Conservation (phyloP, 2,797 vertebrate genomes). For the Phataginus tetradactyla region DNA sequence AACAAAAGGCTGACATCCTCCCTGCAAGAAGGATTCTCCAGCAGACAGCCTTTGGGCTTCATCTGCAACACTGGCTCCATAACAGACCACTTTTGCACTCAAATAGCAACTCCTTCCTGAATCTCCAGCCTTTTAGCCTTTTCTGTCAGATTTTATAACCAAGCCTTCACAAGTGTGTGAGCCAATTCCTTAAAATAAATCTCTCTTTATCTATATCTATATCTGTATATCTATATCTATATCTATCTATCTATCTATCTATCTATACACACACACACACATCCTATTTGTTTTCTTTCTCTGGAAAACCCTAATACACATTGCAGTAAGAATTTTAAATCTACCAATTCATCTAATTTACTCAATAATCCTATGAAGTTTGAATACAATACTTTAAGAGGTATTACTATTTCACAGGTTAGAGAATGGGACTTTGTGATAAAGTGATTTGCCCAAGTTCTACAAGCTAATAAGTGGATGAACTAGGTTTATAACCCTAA, state of each 20-base stretch:
- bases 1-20: background rate
- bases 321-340: background rate
- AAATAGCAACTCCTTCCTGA: background rate
- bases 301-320: background rate
- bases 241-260: too few relatives aligned
- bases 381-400: background rate
- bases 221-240: background rate
- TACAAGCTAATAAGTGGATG: background rate
- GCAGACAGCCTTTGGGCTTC: background rate
- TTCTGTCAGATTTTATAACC: background rate
- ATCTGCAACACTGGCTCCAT: background rate
- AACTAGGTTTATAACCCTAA: background rate
- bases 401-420: background rate
- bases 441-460: background rate
- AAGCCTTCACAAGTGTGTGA: background rate
- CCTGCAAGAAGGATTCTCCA: background rate
- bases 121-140: background rate
- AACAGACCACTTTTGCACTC: background rate
- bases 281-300: background rate
- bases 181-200: conserved; percentile 9
- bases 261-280: too few relatives aligned
- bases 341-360: background rate
- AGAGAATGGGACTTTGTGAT: background rate
- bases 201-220: background rate
- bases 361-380: background rate